phyloP scores from a whole-genome alignment of 2,888 invertebrate species.

The Plagodis pulveraria region DNA sequence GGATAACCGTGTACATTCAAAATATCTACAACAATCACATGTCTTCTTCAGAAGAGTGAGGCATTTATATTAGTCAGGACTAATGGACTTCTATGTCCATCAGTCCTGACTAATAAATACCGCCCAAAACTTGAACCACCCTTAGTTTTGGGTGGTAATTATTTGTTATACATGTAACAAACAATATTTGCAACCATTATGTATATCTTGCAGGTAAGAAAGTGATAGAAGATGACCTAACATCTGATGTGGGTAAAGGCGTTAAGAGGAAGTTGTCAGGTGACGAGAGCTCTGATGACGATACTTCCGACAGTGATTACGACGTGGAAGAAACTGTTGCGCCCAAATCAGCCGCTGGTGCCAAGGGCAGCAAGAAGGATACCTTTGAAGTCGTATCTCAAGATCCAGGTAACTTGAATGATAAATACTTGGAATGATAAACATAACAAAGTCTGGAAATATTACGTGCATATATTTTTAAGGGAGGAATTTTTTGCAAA shows the following conservation, averaged over 20 bases:
- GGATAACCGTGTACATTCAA: too few species aligned
- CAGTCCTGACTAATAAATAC: too few species aligned
- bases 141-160: too few species aligned
- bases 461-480: not conserved
- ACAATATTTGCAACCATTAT: not conserved
- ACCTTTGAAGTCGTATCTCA: conserved; percentile 88
- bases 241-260: conserved; percentile 36
- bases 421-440: not conserved
- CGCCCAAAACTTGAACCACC: too few species aligned
- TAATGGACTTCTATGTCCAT: too few species aligned
- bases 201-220: conserved; percentile 57
- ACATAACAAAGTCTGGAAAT: not conserved
- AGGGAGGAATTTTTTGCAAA: too few species aligned
- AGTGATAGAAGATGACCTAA: conserved; percentile 55
- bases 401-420: conserved; percentile 71
- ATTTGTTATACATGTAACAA: too few species aligned
- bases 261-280: conserved; percentile 63
- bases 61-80: too few species aligned
- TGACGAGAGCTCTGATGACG: conserved; percentile 72
- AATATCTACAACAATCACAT: too few species aligned
- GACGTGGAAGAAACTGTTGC: conserved; percentile 71
- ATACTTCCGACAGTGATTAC: conserved; percentile 78
- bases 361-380: conserved; percentile 81
- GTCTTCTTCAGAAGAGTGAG: too few species aligned
- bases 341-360: conserved; percentile 49